These are phyloP conservation scores for Stratiomys singularior DNA, from an alignment of 2,888 invertebrate species.

Conservation along the genomic window DNA sequence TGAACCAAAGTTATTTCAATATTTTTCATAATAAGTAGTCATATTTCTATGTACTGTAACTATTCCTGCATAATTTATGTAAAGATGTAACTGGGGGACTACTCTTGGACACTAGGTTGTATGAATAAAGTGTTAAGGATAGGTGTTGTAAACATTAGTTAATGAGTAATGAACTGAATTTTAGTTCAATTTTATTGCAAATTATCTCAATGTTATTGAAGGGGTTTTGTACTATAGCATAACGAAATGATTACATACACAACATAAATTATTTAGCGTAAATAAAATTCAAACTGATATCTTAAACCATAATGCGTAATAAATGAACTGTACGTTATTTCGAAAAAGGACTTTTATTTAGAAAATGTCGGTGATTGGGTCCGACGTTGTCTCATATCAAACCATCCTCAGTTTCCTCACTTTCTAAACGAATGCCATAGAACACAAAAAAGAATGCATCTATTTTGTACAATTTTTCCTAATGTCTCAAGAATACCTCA, in stretches of 20 bases:
- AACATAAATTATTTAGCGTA: constrained; percentile 19
- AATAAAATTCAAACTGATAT: constrained; percentile 11
- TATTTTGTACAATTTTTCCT: no score
- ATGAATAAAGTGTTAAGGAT: not conserved
- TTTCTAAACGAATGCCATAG: no score
- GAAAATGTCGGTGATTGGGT: no score
- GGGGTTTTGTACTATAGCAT: not conserved
- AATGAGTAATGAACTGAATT: not conserved
- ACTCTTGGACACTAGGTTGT: not conserved
- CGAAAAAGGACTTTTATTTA: not conserved
- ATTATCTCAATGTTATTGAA: not conserved
- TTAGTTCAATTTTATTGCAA: not conserved
- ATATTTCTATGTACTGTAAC: not conserved
- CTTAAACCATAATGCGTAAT: not conserved
- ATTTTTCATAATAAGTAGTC: not conserved
- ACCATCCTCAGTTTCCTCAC: no score
- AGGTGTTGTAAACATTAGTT: not conserved
- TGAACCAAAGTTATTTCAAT: not conserved
- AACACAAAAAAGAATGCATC: no score
- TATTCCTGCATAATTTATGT: not conserved
- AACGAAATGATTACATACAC: not conserved
- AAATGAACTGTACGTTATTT: constrained; percentile 3
- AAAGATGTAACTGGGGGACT: not conserved
- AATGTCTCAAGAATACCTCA: no score
- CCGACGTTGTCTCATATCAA: no score